Conservation (phyloP, 2,113 vertebrate genomes). For the Daubentonia madagascariensis region DNA sequence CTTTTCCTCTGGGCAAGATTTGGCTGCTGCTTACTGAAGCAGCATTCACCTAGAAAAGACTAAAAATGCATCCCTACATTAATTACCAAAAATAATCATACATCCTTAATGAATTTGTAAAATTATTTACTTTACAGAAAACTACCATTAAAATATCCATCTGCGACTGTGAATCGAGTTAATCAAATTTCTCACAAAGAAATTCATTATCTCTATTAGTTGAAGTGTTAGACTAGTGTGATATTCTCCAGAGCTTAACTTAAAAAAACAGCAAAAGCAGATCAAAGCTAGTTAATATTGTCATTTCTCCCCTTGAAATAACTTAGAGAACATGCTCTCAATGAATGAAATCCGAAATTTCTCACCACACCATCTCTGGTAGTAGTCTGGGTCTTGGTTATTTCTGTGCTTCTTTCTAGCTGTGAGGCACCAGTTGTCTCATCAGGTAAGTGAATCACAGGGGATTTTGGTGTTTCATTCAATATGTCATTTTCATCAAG, state of each 20-base stretch:
- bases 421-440: not conserved
- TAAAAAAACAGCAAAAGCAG: conserved; percentile 22
- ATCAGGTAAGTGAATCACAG: not conserved
- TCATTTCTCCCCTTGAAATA: not conserved
- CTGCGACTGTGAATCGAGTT: not conserved
- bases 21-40: conserved; percentile 21
- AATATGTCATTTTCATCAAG: conserved; percentile 57
- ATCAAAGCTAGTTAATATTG: not conserved
- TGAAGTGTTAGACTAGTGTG: not conserved
- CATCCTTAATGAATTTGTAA: not conserved
- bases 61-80: conserved; percentile 68
- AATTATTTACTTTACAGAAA: not conserved
- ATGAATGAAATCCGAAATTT: not conserved
- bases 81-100: not conserved
- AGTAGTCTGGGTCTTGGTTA: not conserved
- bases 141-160: conserved; percentile 36
- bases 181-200: not conserved
- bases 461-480: conserved; percentile 18
- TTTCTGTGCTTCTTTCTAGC: not conserved
- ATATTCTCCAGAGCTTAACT: not conserved
- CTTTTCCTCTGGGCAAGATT: conserved; percentile 80
- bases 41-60: conserved; percentile 57
- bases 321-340: not conserved
- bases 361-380: conserved; percentile 50
- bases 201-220: not conserved